A percentile compares a stretch with the other conserved stretches of the same genome.
Evolutionary conservation across 2,797 vertebrate species (phyloP).

Genomic region (Oreortyx pictus): DNA sequence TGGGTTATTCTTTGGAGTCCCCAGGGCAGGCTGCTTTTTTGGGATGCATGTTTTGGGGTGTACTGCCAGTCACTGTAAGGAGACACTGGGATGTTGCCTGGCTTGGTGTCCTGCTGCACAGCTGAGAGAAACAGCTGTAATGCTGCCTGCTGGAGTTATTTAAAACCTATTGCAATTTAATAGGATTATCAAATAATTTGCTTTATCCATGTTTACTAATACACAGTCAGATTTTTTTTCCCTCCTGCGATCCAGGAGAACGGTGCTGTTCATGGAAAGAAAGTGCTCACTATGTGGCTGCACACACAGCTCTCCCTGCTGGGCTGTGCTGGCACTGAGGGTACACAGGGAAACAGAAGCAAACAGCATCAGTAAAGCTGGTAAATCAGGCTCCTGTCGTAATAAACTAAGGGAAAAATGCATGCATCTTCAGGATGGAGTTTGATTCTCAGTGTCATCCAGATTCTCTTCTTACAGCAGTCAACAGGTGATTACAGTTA

Average conservation of each 20-base stretch:
- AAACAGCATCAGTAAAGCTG: neutral
- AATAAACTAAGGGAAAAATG: neutral
- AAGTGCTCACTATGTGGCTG: neutral
- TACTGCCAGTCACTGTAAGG: neutral
- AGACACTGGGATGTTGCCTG: neutral
- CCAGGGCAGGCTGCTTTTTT: neutral
- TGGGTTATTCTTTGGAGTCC: neutral
- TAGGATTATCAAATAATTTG: neutral
- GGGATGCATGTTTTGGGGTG: neutral
- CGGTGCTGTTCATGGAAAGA: neutral
- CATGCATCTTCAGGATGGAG: neutral
- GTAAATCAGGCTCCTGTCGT: neutral
- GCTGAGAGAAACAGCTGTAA: neutral
- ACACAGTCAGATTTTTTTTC: neutral
- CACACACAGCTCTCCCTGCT: neutral
- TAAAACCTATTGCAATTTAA: neutral
- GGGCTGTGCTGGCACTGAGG: neutral
- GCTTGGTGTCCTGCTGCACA: neutral
- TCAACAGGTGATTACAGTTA: fast-evolving
- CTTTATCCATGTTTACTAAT: neutral
- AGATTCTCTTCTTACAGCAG: neutral
- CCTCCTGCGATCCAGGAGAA: neutral
- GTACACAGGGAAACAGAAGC: neutral
- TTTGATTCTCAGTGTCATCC: neutral
- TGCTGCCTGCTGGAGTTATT: neutral